Conservation (phyloP, 2,797 vertebrate genomes). For the Ctenochaetus hawaiiensis region DNA sequence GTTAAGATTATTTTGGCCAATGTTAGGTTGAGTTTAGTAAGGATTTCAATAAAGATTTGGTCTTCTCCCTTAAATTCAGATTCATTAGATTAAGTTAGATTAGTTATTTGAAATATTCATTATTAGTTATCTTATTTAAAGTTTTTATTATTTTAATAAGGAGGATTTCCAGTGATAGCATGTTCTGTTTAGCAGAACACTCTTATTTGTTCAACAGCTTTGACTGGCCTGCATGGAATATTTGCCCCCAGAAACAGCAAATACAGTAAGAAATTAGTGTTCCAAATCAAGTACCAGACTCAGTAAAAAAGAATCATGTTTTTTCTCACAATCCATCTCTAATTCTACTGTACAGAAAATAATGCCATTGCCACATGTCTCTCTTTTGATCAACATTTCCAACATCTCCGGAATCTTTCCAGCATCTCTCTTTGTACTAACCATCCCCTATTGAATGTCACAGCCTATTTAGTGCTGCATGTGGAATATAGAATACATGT, state of each 20-base stretch:
- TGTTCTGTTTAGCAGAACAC: background rate
- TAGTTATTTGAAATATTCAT: too few species aligned
- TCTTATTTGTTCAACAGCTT: background rate
- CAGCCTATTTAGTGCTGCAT: conserved; percentile 2
- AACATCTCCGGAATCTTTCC: background rate
- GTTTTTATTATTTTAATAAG: background rate
- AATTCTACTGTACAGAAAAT: conserved; percentile 5
- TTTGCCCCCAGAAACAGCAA: background rate
- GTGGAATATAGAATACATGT: conserved; percentile 15
- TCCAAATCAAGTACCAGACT: conserved; percentile 4
- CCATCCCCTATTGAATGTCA: conserved; percentile 4
- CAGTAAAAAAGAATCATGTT: background rate
- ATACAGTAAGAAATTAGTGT: background rate
- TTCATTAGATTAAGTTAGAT: too few species aligned
- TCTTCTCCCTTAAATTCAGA: background rate
- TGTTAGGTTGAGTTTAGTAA: background rate
- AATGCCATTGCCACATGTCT: background rate
- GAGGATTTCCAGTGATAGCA: conserved; percentile 2
- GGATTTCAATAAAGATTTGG: background rate
- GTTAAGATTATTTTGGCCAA: background rate
- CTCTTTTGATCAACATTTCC: background rate
- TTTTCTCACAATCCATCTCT: conserved; percentile 12
- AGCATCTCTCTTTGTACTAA: background rate
- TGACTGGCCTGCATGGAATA: background rate
- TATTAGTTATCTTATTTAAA: too few species aligned